Evolutionary conservation across 2,888 invertebrate genomes (phyloP), one percentile per base, ranked within the genome.

Genomic region (Chrysopilus asiliformis): DNA sequence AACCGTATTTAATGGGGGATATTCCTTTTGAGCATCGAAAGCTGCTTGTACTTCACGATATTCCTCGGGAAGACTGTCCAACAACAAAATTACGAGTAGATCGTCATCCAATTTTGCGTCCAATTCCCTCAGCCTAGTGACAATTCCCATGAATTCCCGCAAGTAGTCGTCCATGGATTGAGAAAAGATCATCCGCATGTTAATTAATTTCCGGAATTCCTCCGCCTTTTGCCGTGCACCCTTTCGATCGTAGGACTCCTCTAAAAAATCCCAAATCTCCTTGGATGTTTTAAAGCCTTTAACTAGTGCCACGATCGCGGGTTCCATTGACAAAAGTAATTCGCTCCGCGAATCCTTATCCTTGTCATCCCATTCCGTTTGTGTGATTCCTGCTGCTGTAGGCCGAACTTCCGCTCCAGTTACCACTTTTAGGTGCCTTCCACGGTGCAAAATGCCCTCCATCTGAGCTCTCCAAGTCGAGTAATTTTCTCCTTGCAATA

Each of bases 181-280:
- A 15, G n/a, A 14, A 4, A 19, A 14, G 15, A 2, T n/a, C 35
- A 43, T 39, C 31, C 33, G 34, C 6, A 43, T 30, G 19, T 41
- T 41, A 8, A 43, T 14, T n/a, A 43, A 32, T 20, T 41, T 41
- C 28, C 38, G 36, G 16, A 36, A 44, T 17, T 40, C 28, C 12
- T 36, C 36, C 9, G 36, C 35, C 26, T 45, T 40, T 16, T 40
- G 36, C 9, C 38, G 24, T 3, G 39, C 31, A 19, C 36, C 38
- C 13, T 38, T 41, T 12, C 42, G 22, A n/a, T 44, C 42, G 14
- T 38, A 45, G 1, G 40, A 41, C 13, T 40, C 31, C 2, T 10
- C 14, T 16, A 32, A 22, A 12, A 38, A 42, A 6, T 38, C 12
- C 42, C 41, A 45, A 17, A 40, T 32, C 4, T 41, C 41, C 8